These are phyloP conservation scores for Empis stercorea DNA, from an alignment of 2,888 invertebrate species.

Conservation along the genomic window DNA sequence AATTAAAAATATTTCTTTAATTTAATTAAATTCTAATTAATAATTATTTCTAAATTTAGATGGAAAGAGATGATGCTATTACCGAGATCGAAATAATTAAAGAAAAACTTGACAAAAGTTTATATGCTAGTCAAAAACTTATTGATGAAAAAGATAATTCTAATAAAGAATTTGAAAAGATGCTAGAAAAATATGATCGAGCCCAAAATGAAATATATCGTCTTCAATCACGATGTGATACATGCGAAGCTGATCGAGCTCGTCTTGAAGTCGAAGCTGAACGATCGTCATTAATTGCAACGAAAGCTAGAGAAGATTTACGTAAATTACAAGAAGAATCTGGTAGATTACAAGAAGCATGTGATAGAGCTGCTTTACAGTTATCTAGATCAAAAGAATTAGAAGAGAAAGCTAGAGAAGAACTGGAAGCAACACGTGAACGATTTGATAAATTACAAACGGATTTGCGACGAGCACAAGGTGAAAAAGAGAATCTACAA, in stretches of 20 bases:
- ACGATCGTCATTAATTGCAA: constrained; percentile 64
- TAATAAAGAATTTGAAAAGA: constrained; percentile 83
- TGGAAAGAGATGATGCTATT: constrained; percentile 74
- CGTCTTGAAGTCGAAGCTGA: constrained; percentile 74
- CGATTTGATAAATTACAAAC: constrained; percentile 79
- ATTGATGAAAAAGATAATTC: constrained; percentile 78
- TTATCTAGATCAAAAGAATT: constrained; percentile 74
- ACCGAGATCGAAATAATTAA: constrained; percentile 77
- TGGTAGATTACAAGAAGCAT: constrained; percentile 74
- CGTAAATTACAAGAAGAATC: constrained; percentile 79
- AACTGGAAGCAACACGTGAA: constrained; percentile 77
- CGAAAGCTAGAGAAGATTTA: constrained; percentile 73
- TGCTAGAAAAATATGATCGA: constrained; percentile 86
- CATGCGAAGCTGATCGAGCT: constrained; percentile 77
- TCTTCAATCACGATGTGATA: constrained; percentile 76
- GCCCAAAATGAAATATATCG: constrained; percentile 82
- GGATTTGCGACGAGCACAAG: constrained; percentile 67
- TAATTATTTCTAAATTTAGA: constrained; percentile 38
- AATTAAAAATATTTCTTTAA: neutral
- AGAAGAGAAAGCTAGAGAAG: constrained; percentile 84
- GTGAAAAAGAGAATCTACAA: constrained; percentile 72
- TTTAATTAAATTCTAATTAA: neutral
- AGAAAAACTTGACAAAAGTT: constrained; percentile 80
- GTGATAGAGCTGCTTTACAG: constrained; percentile 75
- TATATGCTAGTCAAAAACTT: constrained; percentile 68